These are phyloP conservation scores for Lateolabrax maculatus DNA, from an alignment of 2,797 vertebrate genomes.

Conservation along the genomic window DNA sequence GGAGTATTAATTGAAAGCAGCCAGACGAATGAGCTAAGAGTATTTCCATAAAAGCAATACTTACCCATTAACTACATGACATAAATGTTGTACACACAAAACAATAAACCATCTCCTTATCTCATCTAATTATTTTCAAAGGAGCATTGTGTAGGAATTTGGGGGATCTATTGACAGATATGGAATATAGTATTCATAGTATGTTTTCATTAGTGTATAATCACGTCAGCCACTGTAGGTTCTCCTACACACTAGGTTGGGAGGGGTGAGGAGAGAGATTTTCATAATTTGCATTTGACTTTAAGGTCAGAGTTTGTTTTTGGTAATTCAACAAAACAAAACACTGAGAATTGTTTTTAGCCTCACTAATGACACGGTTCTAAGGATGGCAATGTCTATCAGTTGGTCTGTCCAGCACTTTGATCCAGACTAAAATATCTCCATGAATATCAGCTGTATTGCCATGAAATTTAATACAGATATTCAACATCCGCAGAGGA, in stretches of 20 bases:
- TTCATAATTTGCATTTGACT: background rate
- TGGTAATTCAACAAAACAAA: background rate
- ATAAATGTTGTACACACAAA: too few species aligned
- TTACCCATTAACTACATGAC: background rate
- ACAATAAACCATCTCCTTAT: too few species aligned
- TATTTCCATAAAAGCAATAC: background rate
- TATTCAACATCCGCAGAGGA: background rate
- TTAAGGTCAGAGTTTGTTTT: background rate
- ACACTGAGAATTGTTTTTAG: background rate
- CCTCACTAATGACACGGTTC: background rate
- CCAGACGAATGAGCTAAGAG: background rate
- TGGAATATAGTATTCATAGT: too few species aligned
- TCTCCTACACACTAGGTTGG: too few species aligned
- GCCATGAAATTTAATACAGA: background rate
- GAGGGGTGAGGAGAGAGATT: too few species aligned
- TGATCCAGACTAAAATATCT: background rate
- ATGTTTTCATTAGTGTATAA: too few species aligned
- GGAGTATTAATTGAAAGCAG: conserved; percentile 40
- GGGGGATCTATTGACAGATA: too few species aligned
- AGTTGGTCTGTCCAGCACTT: background rate
- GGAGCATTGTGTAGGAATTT: too few species aligned
- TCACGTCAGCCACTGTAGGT: too few species aligned
- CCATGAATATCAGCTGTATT: background rate
- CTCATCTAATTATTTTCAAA: too few species aligned
- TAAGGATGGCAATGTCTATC: background rate